Base-by-base conservation (phyloP, 2,113 vertebrate species). In the Merops nubicus region DNA sequence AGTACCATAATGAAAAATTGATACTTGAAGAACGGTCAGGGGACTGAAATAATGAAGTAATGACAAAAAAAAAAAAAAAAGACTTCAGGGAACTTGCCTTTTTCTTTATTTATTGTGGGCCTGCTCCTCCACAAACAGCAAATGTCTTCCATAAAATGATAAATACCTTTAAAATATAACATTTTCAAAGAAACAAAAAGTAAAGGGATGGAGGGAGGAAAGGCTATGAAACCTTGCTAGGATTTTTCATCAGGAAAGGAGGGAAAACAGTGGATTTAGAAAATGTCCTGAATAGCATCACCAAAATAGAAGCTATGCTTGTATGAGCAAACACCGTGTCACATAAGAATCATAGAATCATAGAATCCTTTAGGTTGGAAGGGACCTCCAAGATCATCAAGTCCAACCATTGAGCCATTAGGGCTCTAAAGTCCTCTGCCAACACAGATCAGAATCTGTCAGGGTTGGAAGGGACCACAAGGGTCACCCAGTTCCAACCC, bases 1-100 rank as follows among this genome's bases (percentile, higher is more conserved):
- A 93, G 84, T n/a, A 77, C 13, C 31, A 56, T 28, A 70, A 83
- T 72, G 70, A 94, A 94, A 95, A 92, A 82, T 12, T 78, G n/a
- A 48, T 88, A 88, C 25, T 85, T 85, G 60, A 85, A 85, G 87
- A 91, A 85, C 40, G 56, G 75, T 78, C 47, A 65, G 28, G 47
- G 28, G 36, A 96, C 63, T 36, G 43, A 11, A 92, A 65, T 65
- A 88, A 88, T 53, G 50, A 69, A 88, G 42, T 53, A 85, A 82
- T 53, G 57, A 77, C 82, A 84, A 38, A 81, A 84, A 80, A 88
- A n/a, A n/a, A 81, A 90, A 84, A 47, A 68, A 80, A 80, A 85
- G 4, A 70, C 20, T 75, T 88, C n/a, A 40, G 42, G 26, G 42
- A 18, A 82, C n/a, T 43, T 74, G 23, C 0, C 34, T 65, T 70